Conservation (phyloP, 2,888 invertebrate species). For the Drosophila recens region DNA sequence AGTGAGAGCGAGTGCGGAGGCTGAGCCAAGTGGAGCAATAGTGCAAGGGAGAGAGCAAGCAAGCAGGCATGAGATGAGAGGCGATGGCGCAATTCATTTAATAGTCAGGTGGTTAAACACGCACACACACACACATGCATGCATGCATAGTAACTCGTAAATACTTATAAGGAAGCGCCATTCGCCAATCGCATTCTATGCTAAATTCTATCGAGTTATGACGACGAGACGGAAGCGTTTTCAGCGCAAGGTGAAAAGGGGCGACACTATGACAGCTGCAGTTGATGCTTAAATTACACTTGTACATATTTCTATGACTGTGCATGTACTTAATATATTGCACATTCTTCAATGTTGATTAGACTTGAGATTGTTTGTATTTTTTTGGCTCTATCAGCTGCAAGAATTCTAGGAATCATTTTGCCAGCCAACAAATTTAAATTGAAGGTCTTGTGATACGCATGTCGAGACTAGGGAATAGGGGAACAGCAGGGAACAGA, state of each 20-base stretch:
- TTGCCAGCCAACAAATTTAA: constrained; percentile 38
- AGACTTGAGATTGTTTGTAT: constrained; percentile 12
- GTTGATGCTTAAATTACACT: constrained; percentile 17
- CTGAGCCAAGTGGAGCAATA: constrained; percentile 9
- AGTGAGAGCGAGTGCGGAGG: constrained; percentile 13
- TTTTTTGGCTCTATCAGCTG: constrained; percentile 14
- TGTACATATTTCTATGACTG: not conserved
- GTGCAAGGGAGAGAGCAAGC: constrained; percentile 10
- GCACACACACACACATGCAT: not conserved
- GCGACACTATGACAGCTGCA: constrained; percentile 6
- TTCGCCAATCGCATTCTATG: constrained; percentile 26
- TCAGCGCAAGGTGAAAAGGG: constrained; percentile 21
- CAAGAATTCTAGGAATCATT: constrained; percentile 46
- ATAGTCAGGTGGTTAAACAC: constrained; percentile 49
- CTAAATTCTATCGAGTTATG: constrained; percentile 34
- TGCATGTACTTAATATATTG: not conserved
- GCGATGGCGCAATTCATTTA: constrained; percentile 31
- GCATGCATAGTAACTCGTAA: constrained; percentile 2
- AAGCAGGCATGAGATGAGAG: not conserved
- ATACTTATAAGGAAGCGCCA: constrained; percentile 56
- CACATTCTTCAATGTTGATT: constrained; percentile 32
- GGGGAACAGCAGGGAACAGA: not conserved
- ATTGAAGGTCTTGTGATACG: constrained; percentile 60
- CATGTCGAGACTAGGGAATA: constrained; percentile 3
- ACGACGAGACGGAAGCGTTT: constrained; percentile 46